Evolutionary conservation across 2,797 vertebrate species (phyloP).

Genomic region (Brachyalestes nurse): DNA sequence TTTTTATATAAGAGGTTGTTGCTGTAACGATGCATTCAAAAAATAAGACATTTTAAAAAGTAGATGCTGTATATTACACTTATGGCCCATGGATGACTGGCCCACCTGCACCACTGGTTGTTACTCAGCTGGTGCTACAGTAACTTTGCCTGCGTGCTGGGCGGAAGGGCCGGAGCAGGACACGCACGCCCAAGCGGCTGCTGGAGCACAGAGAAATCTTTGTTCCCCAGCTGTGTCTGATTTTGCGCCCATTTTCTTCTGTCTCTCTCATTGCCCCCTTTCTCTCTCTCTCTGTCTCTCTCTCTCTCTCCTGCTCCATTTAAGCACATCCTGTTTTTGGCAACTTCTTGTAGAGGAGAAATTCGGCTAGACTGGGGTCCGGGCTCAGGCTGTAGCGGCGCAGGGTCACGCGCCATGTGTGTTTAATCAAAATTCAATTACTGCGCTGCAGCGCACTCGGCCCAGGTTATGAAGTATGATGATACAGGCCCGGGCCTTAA

Average conservation of each 20-base stretch:
- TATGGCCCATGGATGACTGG: too few relatives aligned
- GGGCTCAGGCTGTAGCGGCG: conserved; percentile 66
- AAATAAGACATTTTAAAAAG: neutral
- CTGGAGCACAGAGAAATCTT: conserved; percentile 73
- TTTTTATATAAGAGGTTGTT: too few relatives aligned
- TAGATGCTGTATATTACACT: too few relatives aligned
- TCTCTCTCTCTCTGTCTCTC: neutral
- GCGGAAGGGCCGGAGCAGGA: neutral
- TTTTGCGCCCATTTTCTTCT: conserved; percentile 66
- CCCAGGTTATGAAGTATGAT: conserved; percentile 89
- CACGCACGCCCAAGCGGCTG: conserved; percentile 22
- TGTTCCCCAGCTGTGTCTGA: conserved; percentile 84
- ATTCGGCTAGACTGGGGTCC: conserved; percentile 80
- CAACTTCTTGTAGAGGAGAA: conserved; percentile 80
- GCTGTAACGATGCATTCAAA: too few relatives aligned
- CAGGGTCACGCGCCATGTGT: conserved; percentile 89
- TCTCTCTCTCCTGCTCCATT: conserved; percentile 22
- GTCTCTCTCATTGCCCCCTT: conserved; percentile 46
- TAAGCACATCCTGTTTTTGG: conserved; percentile 89
- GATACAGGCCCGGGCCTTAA: conserved; percentile 86
- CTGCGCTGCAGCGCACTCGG: conserved; percentile 85
- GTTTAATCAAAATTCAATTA: conserved; percentile 98
- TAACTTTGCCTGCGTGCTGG: conserved; percentile 8
- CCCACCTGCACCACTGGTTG: neutral
- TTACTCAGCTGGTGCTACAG: conserved; percentile 11